phyloP scores from a whole-genome alignment of 2,113 vertebrate species.

The Caranx melampygus region DNA sequence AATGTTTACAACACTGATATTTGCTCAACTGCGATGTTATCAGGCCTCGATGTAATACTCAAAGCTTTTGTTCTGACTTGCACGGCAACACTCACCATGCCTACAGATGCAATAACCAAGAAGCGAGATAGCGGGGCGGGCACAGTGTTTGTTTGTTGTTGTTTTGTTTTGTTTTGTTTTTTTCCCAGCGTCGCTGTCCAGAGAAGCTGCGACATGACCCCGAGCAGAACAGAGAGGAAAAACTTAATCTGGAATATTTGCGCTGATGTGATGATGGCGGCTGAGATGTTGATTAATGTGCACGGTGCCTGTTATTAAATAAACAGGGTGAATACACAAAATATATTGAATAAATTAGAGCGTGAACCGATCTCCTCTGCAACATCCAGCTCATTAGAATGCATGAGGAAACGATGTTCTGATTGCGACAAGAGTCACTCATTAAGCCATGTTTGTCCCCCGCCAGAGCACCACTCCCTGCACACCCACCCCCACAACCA shows the following conservation, averaged over 20 bases:
- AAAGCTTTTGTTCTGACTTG: conserved; percentile 76
- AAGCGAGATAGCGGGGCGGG: conserved; percentile 62
- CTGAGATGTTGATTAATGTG: conserved; percentile 82
- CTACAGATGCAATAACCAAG: conserved; percentile 74
- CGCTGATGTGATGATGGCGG: conserved; percentile 75
- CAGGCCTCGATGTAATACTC: conserved; percentile 71
- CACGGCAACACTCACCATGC: conserved; percentile 57
- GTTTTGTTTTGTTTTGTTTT: too few relatives aligned
- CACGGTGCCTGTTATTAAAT: conserved; percentile 79
- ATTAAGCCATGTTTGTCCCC: conserved; percentile 81
- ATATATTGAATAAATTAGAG: conserved; percentile 84
- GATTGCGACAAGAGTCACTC: conserved; percentile 84
- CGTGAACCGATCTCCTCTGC: conserved; percentile 71
- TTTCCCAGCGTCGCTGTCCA: conserved; percentile 49
- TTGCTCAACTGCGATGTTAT: conserved; percentile 74
- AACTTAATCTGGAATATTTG: conserved; percentile 67
- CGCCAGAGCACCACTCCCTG: conserved; percentile 67
- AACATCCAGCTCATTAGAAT: conserved; percentile 82
- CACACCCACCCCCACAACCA: conserved; percentile 8
- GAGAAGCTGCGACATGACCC: conserved; percentile 67
- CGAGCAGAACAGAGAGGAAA: conserved; percentile 31
- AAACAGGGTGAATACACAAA: conserved; percentile 82
- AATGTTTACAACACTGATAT: conserved; percentile 78
- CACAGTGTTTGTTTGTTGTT: conserved; percentile 41
- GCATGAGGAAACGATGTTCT: conserved; percentile 82